phyloP scores from a whole-genome alignment of 2,888 invertebrate genomes.

The Conistra vaccinii region DNA sequence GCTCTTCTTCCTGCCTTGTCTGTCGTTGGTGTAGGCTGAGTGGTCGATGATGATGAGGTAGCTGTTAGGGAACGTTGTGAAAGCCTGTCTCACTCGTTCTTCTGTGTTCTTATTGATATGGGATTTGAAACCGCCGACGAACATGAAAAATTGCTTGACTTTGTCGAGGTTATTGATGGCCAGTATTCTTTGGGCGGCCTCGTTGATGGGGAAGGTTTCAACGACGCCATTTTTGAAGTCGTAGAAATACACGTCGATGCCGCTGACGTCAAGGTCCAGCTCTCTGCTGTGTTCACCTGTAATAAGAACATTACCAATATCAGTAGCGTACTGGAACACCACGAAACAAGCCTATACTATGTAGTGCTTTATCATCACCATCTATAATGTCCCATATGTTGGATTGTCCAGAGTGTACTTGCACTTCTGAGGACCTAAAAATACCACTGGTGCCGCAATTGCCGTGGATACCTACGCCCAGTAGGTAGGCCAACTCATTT shows the following conservation, averaged over 20 bases:
- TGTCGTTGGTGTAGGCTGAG: slow-evolving; percentile 83
- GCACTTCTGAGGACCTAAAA: too few species aligned
- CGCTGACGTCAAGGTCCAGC: slow-evolving; percentile 48
- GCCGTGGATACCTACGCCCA: too few species aligned
- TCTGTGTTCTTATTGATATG: slow-evolving; percentile 82
- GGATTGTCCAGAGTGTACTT: too few species aligned
- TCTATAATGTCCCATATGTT: background rate
- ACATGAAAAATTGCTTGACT: slow-evolving; percentile 79
- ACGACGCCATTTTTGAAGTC: slow-evolving; percentile 38
- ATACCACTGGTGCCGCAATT: too few species aligned
- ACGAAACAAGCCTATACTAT: background rate
- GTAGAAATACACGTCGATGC: slow-evolving; percentile 50
- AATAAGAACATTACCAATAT: background rate
- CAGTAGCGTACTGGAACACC: background rate
- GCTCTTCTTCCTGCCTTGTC: slow-evolving; percentile 79
- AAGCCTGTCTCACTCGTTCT: slow-evolving; percentile 80
- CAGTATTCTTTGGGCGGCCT: slow-evolving; percentile 74
- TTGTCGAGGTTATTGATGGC: slow-evolving; percentile 75
- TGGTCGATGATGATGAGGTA: slow-evolving; percentile 87
- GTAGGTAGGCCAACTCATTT: too few species aligned
- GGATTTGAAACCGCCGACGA: slow-evolving; percentile 84
- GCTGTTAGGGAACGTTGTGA: slow-evolving; percentile 80
- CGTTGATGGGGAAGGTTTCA: slow-evolving; percentile 42
- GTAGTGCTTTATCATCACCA: background rate
- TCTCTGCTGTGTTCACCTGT: slow-evolving; percentile 48